Conservation (phyloP, 2,888 invertebrate genomes). For the Cephus sareptanus region DNA sequence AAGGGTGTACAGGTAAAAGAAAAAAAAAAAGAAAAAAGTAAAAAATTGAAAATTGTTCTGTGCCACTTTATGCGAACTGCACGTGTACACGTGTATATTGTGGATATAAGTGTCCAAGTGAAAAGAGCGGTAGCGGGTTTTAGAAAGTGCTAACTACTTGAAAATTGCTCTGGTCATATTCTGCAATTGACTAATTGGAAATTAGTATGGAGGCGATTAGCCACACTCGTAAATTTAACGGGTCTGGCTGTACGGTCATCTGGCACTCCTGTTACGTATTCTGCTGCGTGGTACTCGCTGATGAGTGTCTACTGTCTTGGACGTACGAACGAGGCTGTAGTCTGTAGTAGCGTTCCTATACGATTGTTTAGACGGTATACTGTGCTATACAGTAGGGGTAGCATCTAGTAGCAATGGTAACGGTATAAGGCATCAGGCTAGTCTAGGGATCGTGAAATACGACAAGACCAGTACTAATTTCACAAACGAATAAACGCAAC, state of each 20-base stretch:
- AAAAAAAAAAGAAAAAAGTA: no score
- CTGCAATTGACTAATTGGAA: not conserved
- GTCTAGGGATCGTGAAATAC: constrained; percentile 33
- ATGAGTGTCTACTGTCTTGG: not conserved
- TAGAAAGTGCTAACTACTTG: not conserved
- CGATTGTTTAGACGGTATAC: not conserved
- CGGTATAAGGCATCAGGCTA: not conserved
- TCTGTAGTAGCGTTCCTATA: not conserved
- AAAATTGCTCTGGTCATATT: not conserved
- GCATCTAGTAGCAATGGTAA: not conserved
- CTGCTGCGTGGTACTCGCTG: not conserved
- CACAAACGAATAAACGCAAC: constrained; percentile 64
- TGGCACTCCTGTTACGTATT: not conserved
- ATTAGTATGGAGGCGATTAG: not conserved
- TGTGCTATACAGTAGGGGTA: not conserved
- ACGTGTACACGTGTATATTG: no score
- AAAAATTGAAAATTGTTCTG: not conserved
- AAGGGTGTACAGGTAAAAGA: not conserved
- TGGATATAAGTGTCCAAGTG: no score
- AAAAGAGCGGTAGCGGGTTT: not conserved
- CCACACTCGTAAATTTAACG: not conserved
- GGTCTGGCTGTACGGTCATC: not conserved
- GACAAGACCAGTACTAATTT: constrained; percentile 65
- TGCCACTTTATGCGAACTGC: not conserved
- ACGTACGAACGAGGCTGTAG: not conserved